phyloP scores from a whole-genome alignment of 2,888 invertebrate genomes.

The Meiosimyza decipiens region DNA sequence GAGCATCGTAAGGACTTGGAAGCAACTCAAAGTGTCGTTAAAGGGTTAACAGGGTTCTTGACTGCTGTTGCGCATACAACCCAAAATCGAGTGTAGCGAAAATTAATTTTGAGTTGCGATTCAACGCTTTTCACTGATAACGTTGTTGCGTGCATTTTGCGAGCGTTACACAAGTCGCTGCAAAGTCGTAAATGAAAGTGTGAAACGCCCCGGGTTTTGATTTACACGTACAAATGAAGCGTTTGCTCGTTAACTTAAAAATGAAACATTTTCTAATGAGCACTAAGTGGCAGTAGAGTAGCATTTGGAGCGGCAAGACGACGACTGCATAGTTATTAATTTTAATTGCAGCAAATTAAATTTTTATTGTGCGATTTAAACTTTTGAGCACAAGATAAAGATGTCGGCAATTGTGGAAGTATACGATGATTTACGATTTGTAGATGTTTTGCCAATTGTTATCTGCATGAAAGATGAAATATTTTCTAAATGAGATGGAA shows the following conservation, averaged over 20 bases:
- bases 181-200: constrained; percentile 1
- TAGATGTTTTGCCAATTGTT: no score
- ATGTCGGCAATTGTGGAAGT: neutral
- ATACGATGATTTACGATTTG: neutral
- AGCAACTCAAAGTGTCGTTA: constrained; percentile 21
- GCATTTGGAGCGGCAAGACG: constrained; percentile 21
- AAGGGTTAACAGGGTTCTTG: constrained; percentile 42
- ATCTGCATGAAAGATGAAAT: no score
- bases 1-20: neutral
- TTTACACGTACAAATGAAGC: constrained; percentile 29
- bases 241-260: neutral
- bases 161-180: neutral
- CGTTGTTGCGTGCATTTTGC: constrained; percentile 33
- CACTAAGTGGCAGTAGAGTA: neutral
- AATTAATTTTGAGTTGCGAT: constrained; percentile 64
- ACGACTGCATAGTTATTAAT: constrained; percentile 57
- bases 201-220: constrained; percentile 37
- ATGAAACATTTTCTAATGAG: neutral
- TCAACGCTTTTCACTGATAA: constrained; percentile 50
- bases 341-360: constrained; percentile 56
- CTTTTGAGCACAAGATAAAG: neutral
- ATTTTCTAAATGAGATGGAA: no score
- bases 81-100: constrained; percentile 47
- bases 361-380: constrained; percentile 17
- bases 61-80: constrained; percentile 1